phyloP scores from a whole-genome alignment of 2,888 invertebrate genomes.

The Nycteola revayana region DNA sequence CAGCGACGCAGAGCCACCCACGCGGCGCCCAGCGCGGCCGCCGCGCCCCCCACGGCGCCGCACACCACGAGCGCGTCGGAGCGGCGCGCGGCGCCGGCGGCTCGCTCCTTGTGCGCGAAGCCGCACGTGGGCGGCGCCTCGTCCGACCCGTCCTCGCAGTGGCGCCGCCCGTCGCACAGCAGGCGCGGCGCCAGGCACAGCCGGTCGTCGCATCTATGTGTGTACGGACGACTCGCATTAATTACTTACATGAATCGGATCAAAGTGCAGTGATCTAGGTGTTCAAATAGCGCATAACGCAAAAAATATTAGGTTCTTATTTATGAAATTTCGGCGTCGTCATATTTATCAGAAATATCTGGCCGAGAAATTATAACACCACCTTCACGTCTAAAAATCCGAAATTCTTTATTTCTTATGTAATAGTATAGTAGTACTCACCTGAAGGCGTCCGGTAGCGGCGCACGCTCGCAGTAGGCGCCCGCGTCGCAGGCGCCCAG shows the following conservation, averaged over 20 bases:
- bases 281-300: too few species aligned
- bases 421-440: conserved; percentile 13
- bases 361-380: too few species aligned
- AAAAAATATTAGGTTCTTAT: too few species aligned
- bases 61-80: conserved; percentile 48
- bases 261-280: too few species aligned
- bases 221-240: too few species aligned
- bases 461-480: conserved; percentile 61
- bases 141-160: conserved; percentile 92
- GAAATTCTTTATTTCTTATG: too few species aligned
- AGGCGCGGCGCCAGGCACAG: conserved; percentile 86
- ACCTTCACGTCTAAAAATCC: too few species aligned
- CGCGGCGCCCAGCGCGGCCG: conserved; percentile 44
- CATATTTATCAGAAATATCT: too few species aligned
- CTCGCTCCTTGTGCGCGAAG: conserved; percentile 26
- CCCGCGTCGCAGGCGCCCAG: conserved; percentile 83
- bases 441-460: conserved; percentile 65
- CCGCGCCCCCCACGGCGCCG: conserved; percentile 47
- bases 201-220: conserved; percentile 84
- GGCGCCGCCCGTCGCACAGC: conserved; percentile 89
- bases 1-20: conserved; percentile 47
- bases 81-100: conserved; percentile 22
- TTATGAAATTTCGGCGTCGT: too few species aligned
- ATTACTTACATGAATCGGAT: too few species aligned
- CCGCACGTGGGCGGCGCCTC: conserved; percentile 86